Evolutionary conservation across 2,113 vertebrate species (phyloP), one percentile per base, ranked within the genome.

Genomic region (Lophotis ruficrista): DNA sequence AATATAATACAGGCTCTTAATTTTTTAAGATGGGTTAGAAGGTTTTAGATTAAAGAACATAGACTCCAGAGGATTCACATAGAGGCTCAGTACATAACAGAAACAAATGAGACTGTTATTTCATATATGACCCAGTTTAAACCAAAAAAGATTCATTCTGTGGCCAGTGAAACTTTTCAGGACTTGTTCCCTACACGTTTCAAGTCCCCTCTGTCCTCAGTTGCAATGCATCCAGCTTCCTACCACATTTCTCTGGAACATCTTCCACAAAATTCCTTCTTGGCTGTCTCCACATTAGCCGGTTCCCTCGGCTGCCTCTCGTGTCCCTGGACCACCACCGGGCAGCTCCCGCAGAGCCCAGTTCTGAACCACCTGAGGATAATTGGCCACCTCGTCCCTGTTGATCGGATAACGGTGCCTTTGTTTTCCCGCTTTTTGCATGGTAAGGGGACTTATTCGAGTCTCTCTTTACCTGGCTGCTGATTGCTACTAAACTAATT

Each of bases 11-110:
- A 11, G 66, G 38, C 13, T 62, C 41, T 91, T 92, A 90, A 73
- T 84, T 94, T 95, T 95, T 91, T 93, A 25, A 96, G 64, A 65
- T 94, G 54, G 31, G 27, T 70, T 91, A 90, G 79, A 86, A 76
- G 38, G 56, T 85, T 89, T 80, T 68, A 91, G 33, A 93, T 89
- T 69, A 97, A 94, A 91, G 60, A 58, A 58, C 57, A 58, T 4
- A 22, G 28, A 22, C 54, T 81, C 21, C 73, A 58, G 57, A 70
- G 27, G 60, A 23, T 84, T 92, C 69, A 18, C 35, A 18, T 1
- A 76, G 50, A 72, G 48, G 50, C 27, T 78, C 35, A 64, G 24
- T 60, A 14, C 5, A 3, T 45, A 89, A 78, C 24, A 78, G 33
- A 84, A 96, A 65, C 7, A 15, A 93, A 48, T 30, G n/a, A 58